These are phyloP conservation scores for Andrena praecox DNA, from an alignment of 2,888 invertebrate species.

Conservation along the genomic window DNA sequence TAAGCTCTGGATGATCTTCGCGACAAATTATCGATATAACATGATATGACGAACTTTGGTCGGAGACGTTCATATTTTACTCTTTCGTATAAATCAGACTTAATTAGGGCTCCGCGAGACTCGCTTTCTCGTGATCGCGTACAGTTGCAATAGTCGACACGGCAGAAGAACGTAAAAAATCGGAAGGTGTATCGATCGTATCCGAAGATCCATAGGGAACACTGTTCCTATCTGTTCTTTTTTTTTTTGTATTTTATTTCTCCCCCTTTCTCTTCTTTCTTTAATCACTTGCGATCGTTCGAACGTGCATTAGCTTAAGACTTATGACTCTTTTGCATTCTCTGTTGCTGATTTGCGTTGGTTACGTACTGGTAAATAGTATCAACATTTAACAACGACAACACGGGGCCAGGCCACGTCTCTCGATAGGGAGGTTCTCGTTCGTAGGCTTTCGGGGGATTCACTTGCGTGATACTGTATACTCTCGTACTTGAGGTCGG, in stretches of 20 bases:
- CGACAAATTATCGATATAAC: conserved; percentile 58
- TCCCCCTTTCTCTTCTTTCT: too few relatives aligned
- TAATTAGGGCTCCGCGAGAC: conserved; percentile 8
- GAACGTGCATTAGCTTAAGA: not conserved
- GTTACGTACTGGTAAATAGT: conserved; percentile 6
- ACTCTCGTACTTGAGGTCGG: conserved; percentile 46
- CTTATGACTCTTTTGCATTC: conserved; percentile 31
- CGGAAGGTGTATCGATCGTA: conserved; percentile 1
- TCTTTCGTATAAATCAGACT: conserved; percentile 37
- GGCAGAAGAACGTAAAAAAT: conserved; percentile 8
- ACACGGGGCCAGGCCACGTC: conserved; percentile 25
- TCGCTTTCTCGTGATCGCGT: not conserved
- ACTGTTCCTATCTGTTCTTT: not conserved
- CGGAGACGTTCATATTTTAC: conserved; percentile 54
- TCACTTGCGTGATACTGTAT: conserved; percentile 23
- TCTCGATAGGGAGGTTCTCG: conserved; percentile 28
- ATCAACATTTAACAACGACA: conserved; percentile 31
- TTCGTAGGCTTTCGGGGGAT: conserved; percentile 54
- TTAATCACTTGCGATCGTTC: not conserved
- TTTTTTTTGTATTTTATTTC: not conserved
- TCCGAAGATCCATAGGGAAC: not conserved
- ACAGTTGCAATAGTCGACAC: not conserved
- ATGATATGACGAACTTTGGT: conserved; percentile 68
- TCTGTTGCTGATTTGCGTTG: conserved; percentile 44
- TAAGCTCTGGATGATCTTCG: conserved; percentile 43